phyloP scores from a whole-genome alignment of 2,888 invertebrate genomes.

The Molorchus minor region DNA sequence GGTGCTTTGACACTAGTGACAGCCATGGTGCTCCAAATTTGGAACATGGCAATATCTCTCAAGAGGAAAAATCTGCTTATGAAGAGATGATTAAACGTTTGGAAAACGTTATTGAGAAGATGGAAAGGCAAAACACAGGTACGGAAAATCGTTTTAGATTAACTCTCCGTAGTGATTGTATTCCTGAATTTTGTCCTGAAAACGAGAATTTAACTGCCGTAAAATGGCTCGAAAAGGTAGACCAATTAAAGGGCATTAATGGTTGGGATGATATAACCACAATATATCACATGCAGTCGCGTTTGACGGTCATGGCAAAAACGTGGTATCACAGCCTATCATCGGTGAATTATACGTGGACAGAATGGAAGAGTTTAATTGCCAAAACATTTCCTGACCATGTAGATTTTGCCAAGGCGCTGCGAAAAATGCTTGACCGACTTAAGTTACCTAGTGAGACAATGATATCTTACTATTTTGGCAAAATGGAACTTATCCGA shows the following conservation, averaged over 20 bases:
- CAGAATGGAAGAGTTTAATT: constrained; percentile 36
- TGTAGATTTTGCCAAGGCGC: constrained; percentile 29
- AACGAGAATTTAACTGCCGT: constrained; percentile 31
- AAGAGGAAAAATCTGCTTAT: no score
- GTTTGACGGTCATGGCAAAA: constrained; percentile 38
- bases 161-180: no score
- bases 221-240: constrained; percentile 42
- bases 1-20: no score
- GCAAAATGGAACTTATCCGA: constrained; percentile 37
- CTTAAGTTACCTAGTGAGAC: constrained; percentile 31
- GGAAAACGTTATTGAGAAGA: not conserved
- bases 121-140: not conserved
- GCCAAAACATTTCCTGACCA: constrained; percentile 37
- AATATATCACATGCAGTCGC: constrained; percentile 37
- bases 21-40: no score
- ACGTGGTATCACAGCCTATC: constrained; percentile 40
- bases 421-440: constrained; percentile 33
- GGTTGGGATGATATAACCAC: constrained; percentile 36
- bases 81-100: not conserved
- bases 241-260: constrained; percentile 37
- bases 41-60: no score
- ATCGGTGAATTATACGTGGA: constrained; percentile 34
- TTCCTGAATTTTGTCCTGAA: constrained; percentile 33
- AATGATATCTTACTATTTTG: constrained; percentile 39
- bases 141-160: no score